Conservation (phyloP, 2,113 vertebrate species). For the Poicephalus gulielmi region DNA sequence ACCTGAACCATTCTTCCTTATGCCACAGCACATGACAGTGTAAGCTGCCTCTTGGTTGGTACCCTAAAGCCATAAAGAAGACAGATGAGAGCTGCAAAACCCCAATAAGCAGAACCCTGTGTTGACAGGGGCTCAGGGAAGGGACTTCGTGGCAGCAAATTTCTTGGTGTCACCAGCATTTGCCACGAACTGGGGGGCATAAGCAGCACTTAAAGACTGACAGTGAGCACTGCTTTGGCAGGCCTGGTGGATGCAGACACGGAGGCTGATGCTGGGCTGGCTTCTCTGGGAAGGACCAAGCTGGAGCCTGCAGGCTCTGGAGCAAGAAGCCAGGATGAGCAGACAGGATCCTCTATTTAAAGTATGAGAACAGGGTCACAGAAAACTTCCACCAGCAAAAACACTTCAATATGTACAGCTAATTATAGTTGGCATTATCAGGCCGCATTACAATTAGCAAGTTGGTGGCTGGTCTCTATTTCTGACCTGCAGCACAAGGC, state of each 20-base stretch:
- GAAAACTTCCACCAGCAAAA: constrained; percentile 16
- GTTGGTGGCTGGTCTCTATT: constrained; percentile 8
- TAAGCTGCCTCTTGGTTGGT: neutral
- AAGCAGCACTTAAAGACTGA: neutral
- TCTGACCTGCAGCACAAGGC: neutral
- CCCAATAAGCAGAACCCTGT: fast-evolving
- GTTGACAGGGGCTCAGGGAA: neutral
- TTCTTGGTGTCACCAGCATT: neutral
- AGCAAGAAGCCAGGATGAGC: neutral
- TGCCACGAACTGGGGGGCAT: fast-evolving
- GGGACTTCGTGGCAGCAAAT: neutral
- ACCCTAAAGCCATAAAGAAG: neutral
- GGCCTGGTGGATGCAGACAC: neutral
- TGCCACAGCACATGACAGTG: neutral
- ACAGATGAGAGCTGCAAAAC: neutral
- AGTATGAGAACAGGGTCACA: neutral
- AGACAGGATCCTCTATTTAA: neutral
- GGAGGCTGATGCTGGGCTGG: neutral
- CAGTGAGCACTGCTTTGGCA: fast-evolving
- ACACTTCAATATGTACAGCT: neutral
- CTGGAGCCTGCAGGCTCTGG: neutral
- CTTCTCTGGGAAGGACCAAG: neutral
- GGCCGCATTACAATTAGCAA: constrained; percentile 28
- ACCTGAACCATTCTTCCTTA: fast-evolving
- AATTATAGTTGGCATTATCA: constrained; percentile 55